Conservation (phyloP, 2,888 invertebrate species). For the Conus canariensis region DNA sequence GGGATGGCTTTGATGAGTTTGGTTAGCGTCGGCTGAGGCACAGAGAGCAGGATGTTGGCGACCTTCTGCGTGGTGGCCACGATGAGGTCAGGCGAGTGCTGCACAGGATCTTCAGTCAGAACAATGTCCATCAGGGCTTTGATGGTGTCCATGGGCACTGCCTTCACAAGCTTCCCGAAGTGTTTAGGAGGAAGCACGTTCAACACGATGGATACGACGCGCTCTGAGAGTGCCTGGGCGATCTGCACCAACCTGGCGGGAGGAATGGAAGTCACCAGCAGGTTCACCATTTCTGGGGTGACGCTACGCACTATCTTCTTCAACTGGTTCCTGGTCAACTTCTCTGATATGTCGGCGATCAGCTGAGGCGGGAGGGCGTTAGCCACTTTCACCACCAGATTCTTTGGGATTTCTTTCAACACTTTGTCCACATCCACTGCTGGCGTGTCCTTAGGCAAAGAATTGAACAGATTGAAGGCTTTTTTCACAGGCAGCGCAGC, state of each 20-base stretch:
- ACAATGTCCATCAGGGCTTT: constrained; percentile 27
- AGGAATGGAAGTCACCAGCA: constrained; percentile 16
- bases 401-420: constrained; percentile 27
- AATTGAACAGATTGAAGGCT: background rate
- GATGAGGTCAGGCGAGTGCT: background rate
- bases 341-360: constrained; percentile 17
- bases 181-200: constrained; percentile 28
- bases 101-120: background rate
- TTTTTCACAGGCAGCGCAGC: constrained; percentile 20
- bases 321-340: constrained; percentile 24
- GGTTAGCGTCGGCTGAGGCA: constrained; percentile 20
- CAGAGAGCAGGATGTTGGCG: constrained; percentile 30
- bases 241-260: constrained; percentile 18
- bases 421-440: background rate
- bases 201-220: constrained; percentile 28
- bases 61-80: constrained; percentile 26
- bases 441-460: background rate
- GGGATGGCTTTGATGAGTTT: constrained; percentile 39
- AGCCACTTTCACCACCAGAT: constrained; percentile 29
- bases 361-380: constrained; percentile 27
- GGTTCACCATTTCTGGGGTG: constrained; percentile 3
- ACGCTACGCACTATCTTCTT: constrained; percentile 26
- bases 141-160: constrained; percentile 32
- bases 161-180: constrained; percentile 22
- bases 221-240: constrained; percentile 16